These are phyloP conservation scores for Hydriomena furcata DNA, from an alignment of 2,888 invertebrate species.

Conservation along the genomic window DNA sequence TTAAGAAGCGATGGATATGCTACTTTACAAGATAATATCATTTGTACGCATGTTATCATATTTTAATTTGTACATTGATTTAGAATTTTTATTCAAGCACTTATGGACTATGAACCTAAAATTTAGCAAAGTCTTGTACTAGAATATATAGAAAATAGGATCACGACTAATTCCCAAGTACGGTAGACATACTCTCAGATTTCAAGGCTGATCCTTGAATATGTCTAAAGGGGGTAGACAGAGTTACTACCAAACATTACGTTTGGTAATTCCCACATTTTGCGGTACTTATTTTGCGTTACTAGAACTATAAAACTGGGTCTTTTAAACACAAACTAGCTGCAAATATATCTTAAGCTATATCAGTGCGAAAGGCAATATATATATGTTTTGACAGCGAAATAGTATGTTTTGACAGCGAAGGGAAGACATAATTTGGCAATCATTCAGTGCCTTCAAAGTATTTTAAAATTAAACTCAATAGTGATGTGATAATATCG, in stretches of 20 bases:
- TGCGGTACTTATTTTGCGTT: not conserved
- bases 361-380: not conserved
- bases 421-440: slow-evolving; percentile 20
- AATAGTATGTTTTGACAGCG: not conserved
- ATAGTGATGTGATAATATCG: too few relatives aligned
- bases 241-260: too few relatives aligned
- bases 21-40: slow-evolving; percentile 13
- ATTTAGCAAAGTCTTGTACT: too few relatives aligned
- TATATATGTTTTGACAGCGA: too few relatives aligned
- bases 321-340: not conserved
- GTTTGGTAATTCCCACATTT: too few relatives aligned
- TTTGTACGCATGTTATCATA: slow-evolving; percentile 15
- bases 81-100: slow-evolving; percentile 23
- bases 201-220: too few relatives aligned
- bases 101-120: too few relatives aligned
- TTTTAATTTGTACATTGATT: slow-evolving; percentile 24
- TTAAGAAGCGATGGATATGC: slow-evolving; percentile 24
- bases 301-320: slow-evolving; percentile 4
- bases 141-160: too few relatives aligned
- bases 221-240: too few relatives aligned
- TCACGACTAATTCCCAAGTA: too few relatives aligned
- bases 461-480: too few relatives aligned
- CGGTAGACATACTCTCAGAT: too few relatives aligned
- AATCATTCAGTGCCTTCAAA: not conserved
- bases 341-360: slow-evolving; percentile 7